Evolutionary conservation across 2,113 vertebrate genomes (phyloP).

Genomic region (Tyrannus savana): DNA sequence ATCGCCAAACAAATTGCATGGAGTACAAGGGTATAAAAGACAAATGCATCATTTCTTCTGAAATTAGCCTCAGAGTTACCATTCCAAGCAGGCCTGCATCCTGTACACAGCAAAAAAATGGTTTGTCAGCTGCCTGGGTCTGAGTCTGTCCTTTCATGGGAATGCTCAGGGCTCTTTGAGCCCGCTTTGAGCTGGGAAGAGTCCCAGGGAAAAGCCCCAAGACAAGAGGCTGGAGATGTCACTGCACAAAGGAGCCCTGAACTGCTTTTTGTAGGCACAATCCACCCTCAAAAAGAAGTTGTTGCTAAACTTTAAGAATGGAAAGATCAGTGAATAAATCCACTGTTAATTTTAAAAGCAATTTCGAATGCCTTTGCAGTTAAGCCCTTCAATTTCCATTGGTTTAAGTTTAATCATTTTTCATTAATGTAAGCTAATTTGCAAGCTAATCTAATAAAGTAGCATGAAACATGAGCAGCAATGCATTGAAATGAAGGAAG

Average conservation of each 20-base stretch:
- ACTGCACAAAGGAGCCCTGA: not conserved
- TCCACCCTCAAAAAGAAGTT: not conserved
- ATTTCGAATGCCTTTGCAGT: constrained; percentile 47
- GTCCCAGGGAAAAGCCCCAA: not conserved
- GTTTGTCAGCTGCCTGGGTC: not conserved
- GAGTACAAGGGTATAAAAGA: not conserved
- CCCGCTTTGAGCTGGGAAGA: not conserved
- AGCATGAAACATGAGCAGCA: constrained; percentile 56
- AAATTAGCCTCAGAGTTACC: not conserved
- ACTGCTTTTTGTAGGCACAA: not conserved
- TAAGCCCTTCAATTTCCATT: constrained; percentile 61
- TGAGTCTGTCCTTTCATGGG: not conserved
- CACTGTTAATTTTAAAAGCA: constrained; percentile 61
- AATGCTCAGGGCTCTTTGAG: not conserved
- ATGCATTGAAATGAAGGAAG: constrained; percentile 45
- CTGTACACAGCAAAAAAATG: not conserved
- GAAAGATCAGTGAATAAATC: constrained; percentile 45
- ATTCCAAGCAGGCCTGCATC: not conserved
- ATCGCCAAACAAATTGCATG: not conserved
- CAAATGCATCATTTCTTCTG: not conserved
- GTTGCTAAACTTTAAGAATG: constrained; percentile 19
- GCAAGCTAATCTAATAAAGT: constrained; percentile 68
- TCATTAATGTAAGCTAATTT: constrained; percentile 66
- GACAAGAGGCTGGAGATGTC: not conserved
- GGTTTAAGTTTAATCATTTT: constrained; percentile 63